Evolutionary conservation across 2,888 invertebrate species (phyloP), one percentile per base, ranked within the genome.

Genomic region (Beris morrisii): DNA sequence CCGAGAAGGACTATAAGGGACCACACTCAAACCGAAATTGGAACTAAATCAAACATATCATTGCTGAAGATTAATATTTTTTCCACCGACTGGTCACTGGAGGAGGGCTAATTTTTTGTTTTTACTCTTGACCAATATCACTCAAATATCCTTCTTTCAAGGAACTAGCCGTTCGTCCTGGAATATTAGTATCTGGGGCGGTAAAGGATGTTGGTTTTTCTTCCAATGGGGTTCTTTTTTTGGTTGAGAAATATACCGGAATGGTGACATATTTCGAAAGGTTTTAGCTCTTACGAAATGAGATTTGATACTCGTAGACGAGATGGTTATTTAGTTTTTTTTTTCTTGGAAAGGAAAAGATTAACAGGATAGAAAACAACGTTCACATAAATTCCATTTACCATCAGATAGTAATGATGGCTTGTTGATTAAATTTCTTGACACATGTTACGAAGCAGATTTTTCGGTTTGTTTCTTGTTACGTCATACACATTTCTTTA

Each of bases 11-110:
- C 38, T 38, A 9, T 5, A 9, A 38, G 9, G 38, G 38, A 38
- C 9, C 7, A 9, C 28, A 58, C 45, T 15, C 15, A 28, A 15
- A 30, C 28, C 11, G 30, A 4, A 45, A 58, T 58, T 58, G 45
- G 46, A 58, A 46, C 46, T 58, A 46, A 46, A 58, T 58, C 58
- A 58, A 58, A 58, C 58, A 58, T 58, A 58, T 58, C 58, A 46
- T 58, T 28, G 58, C 46, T 58, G 45, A 46, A 58, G 58, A 58
- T 58, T 58, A 58, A 58, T 58, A 58, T 58, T 45, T 58, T 43
- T 58, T 58, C 28, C 44, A 32, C 32, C 32, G 11, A 7, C 44
- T 13, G 7, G 15, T 22, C 13, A 32, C 56, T 45, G 30, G 30
- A 58, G 58, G 28, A 46, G 38, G 9, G 38, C 38, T 5, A 38